Percentiles rank a stretch among this genome's conserved stretches.
Evolutionary conservation across 1,140 invertebrate genomes (phyloP).

Genomic region (Tetramorium parvispinum): DNA sequence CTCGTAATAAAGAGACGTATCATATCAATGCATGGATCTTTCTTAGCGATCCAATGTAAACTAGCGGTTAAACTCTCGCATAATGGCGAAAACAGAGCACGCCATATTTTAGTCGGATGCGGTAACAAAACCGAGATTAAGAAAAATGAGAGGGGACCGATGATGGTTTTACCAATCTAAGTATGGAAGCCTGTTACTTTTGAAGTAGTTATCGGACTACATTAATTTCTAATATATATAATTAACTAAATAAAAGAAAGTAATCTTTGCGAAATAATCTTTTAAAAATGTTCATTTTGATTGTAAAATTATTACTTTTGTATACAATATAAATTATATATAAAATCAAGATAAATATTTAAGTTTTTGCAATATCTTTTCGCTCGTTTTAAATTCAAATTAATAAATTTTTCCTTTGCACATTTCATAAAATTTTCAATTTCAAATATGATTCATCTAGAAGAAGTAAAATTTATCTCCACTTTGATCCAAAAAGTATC

Average conservation of each 20-base stretch:
- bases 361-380: no score
- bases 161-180: slow-evolving; percentile 37
- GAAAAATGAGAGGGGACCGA: slow-evolving; percentile 17
- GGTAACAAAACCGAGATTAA: slow-evolving; percentile 65
- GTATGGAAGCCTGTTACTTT: neutral
- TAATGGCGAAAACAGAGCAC: slow-evolving; percentile 28
- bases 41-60: slow-evolving; percentile 52
- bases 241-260: neutral
- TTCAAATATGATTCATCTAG: no score
- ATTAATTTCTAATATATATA: neutral
- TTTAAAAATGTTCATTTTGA: neutral
- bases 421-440: no score
- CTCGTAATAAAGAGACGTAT: neutral
- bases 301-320: neutral
- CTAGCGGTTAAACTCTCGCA: slow-evolving; percentile 58
- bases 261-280: neutral
- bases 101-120: slow-evolving; percentile 57
- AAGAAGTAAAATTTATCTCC: no score
- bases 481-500: no score
- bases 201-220: neutral
- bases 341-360: no score
- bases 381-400: no score
- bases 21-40: slow-evolving; percentile 36
- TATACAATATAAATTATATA: no score
- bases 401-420: no score